phyloP scores from a whole-genome alignment of 2,888 invertebrate species.

The Leptinotarsa tumamoca region DNA sequence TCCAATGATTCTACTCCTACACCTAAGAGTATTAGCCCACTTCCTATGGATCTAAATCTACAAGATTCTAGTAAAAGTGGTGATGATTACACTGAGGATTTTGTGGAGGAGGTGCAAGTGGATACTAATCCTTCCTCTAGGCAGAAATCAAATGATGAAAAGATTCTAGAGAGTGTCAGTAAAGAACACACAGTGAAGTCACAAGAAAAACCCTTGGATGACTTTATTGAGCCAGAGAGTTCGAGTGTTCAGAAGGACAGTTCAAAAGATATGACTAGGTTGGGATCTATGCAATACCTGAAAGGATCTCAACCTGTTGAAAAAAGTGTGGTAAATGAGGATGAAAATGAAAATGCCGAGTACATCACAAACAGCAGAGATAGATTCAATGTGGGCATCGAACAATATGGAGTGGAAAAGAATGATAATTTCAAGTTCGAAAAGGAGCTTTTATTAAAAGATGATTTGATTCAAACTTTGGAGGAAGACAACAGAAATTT shows the following conservation, averaged over 20 bases:
- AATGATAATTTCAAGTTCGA: constrained; percentile 28
- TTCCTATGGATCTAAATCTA: constrained; percentile 58
- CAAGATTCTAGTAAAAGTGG: constrained; percentile 47
- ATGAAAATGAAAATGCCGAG: constrained; percentile 22
- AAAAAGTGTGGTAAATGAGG: constrained; percentile 28
- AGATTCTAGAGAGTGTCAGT: neutral
- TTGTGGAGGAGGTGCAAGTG: constrained; percentile 57
- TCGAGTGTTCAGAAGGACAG: neutral
- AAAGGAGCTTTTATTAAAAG: constrained; percentile 44
- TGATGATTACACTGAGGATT: constrained; percentile 61
- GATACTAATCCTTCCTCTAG: constrained; percentile 39
- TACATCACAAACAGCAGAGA: neutral
- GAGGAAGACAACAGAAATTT: constrained; percentile 63
- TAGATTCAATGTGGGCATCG: neutral
- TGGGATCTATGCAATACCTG: constrained; percentile 31
- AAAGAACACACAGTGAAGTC: neutral
- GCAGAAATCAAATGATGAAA: neutral
- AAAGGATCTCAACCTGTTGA: constrained; percentile 18
- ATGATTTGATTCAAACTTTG: constrained; percentile 58
- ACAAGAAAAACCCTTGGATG: constrained; percentile 10
- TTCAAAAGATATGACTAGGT: constrained; percentile 31
- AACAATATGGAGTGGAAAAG: constrained; percentile 31
- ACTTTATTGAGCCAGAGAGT: constrained; percentile 5
- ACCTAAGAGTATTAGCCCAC: constrained; percentile 63
- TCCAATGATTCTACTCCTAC: constrained; percentile 61